Evolutionary conservation across 92 coral and sea anemone genomes (phyloP).

Genomic region (Muricea muricata): DNA sequence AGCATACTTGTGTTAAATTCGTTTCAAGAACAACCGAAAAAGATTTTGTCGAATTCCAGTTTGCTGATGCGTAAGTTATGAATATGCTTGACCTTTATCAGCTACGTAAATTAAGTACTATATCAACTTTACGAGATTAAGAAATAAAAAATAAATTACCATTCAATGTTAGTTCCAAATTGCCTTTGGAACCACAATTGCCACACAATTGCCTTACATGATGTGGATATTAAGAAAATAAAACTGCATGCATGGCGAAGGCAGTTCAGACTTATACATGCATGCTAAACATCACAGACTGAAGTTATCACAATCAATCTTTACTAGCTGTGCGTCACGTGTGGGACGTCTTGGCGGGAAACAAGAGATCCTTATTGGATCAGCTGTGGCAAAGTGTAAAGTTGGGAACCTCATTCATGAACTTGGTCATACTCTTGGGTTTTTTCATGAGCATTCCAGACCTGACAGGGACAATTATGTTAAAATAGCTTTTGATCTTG

Average conservation of each 20-base stretch:
- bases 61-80: constrained; percentile 88
- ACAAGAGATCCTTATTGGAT: constrained; percentile 88
- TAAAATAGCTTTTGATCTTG: constrained; percentile 66
- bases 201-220: too few species aligned
- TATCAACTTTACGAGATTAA: too few species aligned
- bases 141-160: too few species aligned
- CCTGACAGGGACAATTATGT: constrained; percentile 90
- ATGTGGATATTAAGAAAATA: too few species aligned
- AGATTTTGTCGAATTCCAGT: constrained; percentile 83
- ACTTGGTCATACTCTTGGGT: constrained; percentile 87
- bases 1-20: constrained; percentile 72
- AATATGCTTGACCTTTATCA: too few species aligned
- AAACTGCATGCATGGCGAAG: too few species aligned
- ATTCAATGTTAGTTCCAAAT: too few species aligned
- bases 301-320: not conserved
- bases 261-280: too few species aligned
- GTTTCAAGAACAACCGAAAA: constrained; percentile 60
- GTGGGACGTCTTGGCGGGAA: constrained; percentile 87
- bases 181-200: too few species aligned
- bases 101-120: too few species aligned
- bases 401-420: constrained; percentile 98
- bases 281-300: too few species aligned
- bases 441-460: constrained; percentile 95
- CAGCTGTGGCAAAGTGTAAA: constrained; percentile 62
- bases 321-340: constrained; percentile 87